Conservation (phyloP, 37 sponge, comb jelly and placozoan species). For the Mnemiopsis leidyi region DNA sequence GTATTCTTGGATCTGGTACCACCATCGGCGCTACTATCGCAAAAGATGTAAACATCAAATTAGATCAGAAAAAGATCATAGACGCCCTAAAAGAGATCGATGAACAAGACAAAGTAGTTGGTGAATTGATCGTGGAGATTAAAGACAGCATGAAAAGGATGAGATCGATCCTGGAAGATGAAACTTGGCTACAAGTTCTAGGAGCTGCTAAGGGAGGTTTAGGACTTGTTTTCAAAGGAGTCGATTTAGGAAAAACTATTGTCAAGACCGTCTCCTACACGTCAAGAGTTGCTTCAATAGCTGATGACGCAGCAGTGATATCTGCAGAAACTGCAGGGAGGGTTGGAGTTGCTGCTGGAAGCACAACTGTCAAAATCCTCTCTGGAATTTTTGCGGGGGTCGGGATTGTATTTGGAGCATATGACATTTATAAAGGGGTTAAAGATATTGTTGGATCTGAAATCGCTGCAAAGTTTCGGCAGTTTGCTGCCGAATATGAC, state of each 20-base stretch:
- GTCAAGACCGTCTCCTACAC: background rate
- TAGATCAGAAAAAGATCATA: background rate
- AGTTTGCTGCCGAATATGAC: background rate
- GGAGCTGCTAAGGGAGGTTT: background rate
- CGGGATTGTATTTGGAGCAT: background rate
- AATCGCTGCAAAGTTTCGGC: background rate
- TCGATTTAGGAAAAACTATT: background rate
- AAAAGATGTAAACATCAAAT: background rate
- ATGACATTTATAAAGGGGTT: background rate
- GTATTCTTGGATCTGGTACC: background rate
- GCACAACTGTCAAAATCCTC: background rate
- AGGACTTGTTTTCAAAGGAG: background rate
- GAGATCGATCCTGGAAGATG: background rate
- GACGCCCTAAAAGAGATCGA: background rate
- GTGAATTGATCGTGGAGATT: background rate
- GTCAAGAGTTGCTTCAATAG: background rate
- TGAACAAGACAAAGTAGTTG: background rate
- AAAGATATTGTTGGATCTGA: background rate
- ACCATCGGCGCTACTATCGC: background rate
- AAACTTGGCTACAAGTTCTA: background rate
- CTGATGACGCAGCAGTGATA: background rate
- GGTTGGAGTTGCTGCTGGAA: background rate
- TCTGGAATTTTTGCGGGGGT: conserved; percentile 17
- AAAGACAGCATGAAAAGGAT: background rate
- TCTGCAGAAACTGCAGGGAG: background rate